A percentile compares a stretch with the other conserved stretches of the same genome.
These are phyloP conservation scores for Cabera pusaria DNA, from an alignment of 2,888 invertebrate species.

Conservation along the genomic window DNA sequence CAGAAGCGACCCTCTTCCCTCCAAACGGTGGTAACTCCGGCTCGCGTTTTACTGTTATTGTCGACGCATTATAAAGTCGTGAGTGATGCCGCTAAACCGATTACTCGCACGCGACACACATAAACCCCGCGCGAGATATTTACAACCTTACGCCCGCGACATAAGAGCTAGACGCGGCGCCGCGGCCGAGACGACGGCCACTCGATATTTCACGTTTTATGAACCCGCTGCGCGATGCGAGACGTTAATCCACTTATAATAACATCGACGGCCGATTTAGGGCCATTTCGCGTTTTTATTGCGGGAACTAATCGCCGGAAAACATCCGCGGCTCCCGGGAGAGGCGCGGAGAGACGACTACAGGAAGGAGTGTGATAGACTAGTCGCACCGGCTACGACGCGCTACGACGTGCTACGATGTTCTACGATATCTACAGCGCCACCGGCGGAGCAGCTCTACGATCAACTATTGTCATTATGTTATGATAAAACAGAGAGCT, in stretches of 20 bases:
- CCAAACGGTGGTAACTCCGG: too few relatives aligned
- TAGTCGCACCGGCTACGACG: too few relatives aligned
- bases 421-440: too few relatives aligned
- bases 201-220: conserved; percentile 8
- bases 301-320: conserved; percentile 4
- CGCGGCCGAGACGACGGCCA: background rate
- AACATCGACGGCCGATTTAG: background rate
- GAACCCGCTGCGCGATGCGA: conserved; percentile 13
- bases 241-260: conserved; percentile 12
- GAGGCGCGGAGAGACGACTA: background rate
- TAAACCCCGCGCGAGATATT: background rate
- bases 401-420: too few relatives aligned
- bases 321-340: conserved; percentile 11
- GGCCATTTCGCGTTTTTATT: conserved; percentile 1
- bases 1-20: too few relatives aligned
- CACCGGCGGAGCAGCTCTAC: background rate
- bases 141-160: background rate
- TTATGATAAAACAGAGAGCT: too few relatives aligned
- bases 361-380: too few relatives aligned
- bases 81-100: conserved; percentile 6
- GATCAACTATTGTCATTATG: too few relatives aligned
- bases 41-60: conserved; percentile 15
- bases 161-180: background rate
- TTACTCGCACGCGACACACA: background rate
- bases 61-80: conserved; percentile 19